Evolutionary conservation across 2,888 invertebrate species (phyloP).

Genomic region (Drosophila hamatofila): DNA sequence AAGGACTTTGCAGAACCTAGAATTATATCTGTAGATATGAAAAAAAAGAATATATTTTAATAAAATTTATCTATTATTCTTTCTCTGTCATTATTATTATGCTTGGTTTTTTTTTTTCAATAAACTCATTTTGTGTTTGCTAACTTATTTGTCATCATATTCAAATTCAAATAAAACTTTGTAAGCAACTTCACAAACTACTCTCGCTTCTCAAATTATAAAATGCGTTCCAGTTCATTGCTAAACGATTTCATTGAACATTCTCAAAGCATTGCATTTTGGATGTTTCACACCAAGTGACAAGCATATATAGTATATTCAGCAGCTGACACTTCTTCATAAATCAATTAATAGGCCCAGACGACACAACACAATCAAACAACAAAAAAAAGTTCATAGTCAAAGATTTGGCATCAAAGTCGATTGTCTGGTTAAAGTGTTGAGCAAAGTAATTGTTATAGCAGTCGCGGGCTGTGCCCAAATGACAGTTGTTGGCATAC

Average conservation of each 20-base stretch:
- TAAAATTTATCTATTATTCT: too few species aligned
- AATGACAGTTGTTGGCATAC: constrained; percentile 63
- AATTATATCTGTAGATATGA: too few species aligned
- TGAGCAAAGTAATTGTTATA: constrained; percentile 57
- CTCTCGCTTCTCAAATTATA: constrained; percentile 12
- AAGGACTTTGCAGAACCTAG: too few species aligned
- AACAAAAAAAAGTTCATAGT: constrained; percentile 24
- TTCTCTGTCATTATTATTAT: too few species aligned
- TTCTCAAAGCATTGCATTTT: constrained; percentile 19
- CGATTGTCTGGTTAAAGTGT: constrained; percentile 48
- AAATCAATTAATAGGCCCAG: constrained; percentile 25
- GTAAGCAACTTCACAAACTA: background rate
- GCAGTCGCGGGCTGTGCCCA: constrained; percentile 53
- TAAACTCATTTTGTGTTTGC: too few species aligned
- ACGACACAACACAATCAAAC: constrained; percentile 5
- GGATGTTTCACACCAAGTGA: constrained; percentile 14
- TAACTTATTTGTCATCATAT: too few species aligned
- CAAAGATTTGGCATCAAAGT: constrained; percentile 44
- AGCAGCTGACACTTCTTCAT: constrained; percentile 20
- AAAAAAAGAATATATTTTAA: too few species aligned
- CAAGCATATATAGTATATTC: background rate
- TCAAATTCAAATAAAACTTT: too few species aligned
- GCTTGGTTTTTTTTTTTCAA: too few species aligned
- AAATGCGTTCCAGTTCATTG: constrained; percentile 34
- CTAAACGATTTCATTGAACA: constrained; percentile 47